A percentile compares a stretch with the other conserved stretches of the same genome.
phyloP scores from a whole-genome alignment of 1,140 invertebrate genomes.

The Plodia interpunctella region DNA sequence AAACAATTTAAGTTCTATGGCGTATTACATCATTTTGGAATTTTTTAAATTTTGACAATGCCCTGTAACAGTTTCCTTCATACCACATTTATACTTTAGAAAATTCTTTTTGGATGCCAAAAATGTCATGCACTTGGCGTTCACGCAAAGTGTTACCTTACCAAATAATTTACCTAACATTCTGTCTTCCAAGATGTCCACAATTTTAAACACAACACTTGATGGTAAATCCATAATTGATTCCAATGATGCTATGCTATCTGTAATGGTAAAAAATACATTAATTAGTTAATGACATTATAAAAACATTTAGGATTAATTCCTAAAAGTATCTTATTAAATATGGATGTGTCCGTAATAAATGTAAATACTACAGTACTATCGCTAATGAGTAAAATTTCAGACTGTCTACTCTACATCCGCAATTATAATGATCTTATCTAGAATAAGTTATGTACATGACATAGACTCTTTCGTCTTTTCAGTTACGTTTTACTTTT shows the following conservation, averaged over 20 bases:
- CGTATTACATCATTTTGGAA: constrained; percentile 31
- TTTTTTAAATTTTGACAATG: constrained; percentile 54
- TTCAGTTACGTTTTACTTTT: too few relatives aligned
- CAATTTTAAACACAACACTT: constrained; percentile 54
- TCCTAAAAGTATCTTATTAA: too few relatives aligned
- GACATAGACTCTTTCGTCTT: too few relatives aligned
- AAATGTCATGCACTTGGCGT: constrained; percentile 52
- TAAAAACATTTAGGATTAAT: too few relatives aligned
- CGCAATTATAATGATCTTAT: too few relatives aligned
- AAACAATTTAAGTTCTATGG: neutral
- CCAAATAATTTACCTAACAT: constrained; percentile 58
- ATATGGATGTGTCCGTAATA: too few relatives aligned
- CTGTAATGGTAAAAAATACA: constrained; percentile 31
- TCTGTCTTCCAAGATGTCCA: constrained; percentile 59
- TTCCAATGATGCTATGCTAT: constrained; percentile 52
- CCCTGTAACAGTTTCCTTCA: constrained; percentile 47
- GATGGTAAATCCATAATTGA: constrained; percentile 59
- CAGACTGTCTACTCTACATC: too few relatives aligned
- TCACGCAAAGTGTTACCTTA: constrained; percentile 60
- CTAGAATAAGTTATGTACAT: too few relatives aligned
- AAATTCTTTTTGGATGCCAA: constrained; percentile 53
- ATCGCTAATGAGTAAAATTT: too few relatives aligned
- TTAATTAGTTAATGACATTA: too few relatives aligned
- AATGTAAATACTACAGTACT: too few relatives aligned
- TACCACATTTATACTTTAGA: constrained; percentile 50